Evolutionary conservation across 2,888 invertebrate genomes (phyloP).

Genomic region (Xanthia togata): DNA sequence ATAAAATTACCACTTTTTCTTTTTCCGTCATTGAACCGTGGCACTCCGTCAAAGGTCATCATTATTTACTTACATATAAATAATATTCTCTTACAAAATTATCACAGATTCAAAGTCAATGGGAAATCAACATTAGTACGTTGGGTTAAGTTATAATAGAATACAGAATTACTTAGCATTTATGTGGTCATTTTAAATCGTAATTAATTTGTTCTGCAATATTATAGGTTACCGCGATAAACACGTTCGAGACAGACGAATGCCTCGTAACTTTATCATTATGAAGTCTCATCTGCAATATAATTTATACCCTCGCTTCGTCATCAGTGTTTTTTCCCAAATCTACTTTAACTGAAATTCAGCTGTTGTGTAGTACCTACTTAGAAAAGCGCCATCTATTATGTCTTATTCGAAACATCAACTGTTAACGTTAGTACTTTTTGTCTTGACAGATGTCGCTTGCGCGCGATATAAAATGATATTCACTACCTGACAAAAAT

Average conservation of each 20-base stretch:
- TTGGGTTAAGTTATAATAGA: slow-evolving; percentile 5
- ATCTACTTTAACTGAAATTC: slow-evolving; percentile 16
- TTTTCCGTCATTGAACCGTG: background rate
- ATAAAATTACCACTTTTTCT: slow-evolving; percentile 22
- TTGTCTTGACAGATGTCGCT: slow-evolving; percentile 29
- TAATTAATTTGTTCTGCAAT: slow-evolving; percentile 18
- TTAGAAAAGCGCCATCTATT: slow-evolving; percentile 48
- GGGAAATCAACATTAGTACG: slow-evolving; percentile 8
- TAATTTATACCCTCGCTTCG: slow-evolving; percentile 25
- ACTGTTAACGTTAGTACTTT: background rate
- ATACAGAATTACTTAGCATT: background rate
- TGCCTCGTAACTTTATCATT: slow-evolving; percentile 34
- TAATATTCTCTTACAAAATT: background rate
- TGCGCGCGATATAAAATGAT: background rate
- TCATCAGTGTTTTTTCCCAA: slow-evolving; percentile 18
- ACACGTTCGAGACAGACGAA: slow-evolving; percentile 43
- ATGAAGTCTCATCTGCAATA: slow-evolving; percentile 39
- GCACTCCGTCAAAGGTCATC: background rate
- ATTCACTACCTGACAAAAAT: too few relatives aligned
- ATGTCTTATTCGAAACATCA: background rate
- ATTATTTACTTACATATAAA: background rate
- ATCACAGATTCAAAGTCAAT: background rate
- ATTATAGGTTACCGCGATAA: slow-evolving; percentile 5
- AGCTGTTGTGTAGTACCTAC: background rate
- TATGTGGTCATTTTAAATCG: background rate